Evolutionary conservation across 92 coral and sea anemone species (phyloP), one percentile per base, ranked within the genome.

Genomic region (Phenganax subtilis): DNA sequence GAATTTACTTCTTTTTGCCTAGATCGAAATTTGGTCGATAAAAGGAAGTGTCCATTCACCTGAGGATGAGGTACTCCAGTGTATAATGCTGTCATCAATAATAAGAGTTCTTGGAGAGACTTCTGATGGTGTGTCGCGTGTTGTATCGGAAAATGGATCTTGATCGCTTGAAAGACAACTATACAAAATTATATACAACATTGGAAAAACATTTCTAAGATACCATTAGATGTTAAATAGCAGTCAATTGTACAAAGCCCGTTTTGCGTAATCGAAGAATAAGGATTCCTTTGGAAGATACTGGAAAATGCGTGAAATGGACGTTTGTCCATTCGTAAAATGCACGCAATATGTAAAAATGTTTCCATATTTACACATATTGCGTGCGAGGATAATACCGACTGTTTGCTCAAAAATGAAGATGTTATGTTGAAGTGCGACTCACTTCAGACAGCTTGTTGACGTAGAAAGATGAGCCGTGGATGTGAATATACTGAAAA

Each of bases 401-500:
- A 37, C 47, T 37, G 2, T 37, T 37, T 2, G 47, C 47, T 37
- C 47, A 37, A 37, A 37, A 37, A 5, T 37, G 47, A 52, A n/a
- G 56, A 55, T 63, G 37, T 37, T 70, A 82, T 59, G 54, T 20
- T 14, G 31, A 52, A 9, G 10, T 12, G 54, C 55, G 70, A 28
- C 54, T 25, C 60, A 54, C 80, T 31, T 71, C 6, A 61, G 66
- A 62, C 71, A 56, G 72, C 25, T 70, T n/a, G 12, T 75, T 81
- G 68, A 25, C 58, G 72, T 71, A 51, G 74, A 56, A 76, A 25
- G 60, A 16, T 59, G 58, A 78, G 75, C 2, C 3, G 47, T 55
- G 57, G 88, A 75, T 51, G 87, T 80, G 27, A 83, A 80, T 54
- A 80, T 76, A 68, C 77, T 68, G 59, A 61, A 75, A 51, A 77